A percentile compares a stretch with the other conserved stretches of the same genome.
Conservation (phyloP, 2,888 invertebrate species). For the Mellilla xanthometata region DNA sequence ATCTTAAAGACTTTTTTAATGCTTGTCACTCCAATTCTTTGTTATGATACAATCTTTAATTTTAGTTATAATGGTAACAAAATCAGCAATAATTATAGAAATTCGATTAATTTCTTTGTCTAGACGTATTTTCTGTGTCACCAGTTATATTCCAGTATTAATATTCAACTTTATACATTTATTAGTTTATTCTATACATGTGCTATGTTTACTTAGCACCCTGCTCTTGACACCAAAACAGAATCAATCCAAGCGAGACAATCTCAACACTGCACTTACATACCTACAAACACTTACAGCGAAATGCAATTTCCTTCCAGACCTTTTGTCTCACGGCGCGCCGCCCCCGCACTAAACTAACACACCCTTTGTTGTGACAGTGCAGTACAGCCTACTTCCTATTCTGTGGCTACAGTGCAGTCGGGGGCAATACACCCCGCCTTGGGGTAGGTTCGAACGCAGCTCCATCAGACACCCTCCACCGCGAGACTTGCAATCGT, state of each 20-base stretch:
- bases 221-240: not conserved
- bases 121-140: too few species aligned
- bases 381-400: conserved; percentile 35
- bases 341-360: conserved; percentile 4
- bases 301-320: conserved; percentile 6
- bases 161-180: too few species aligned
- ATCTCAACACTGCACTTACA: too few species aligned
- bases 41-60: too few species aligned
- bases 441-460: conserved; percentile 71
- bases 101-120: too few species aligned
- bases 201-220: not conserved
- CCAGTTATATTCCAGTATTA: too few species aligned
- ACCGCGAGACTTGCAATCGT: conserved; percentile 45
- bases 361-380: conserved; percentile 43
- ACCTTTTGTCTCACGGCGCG: conserved; percentile 5
- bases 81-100: too few species aligned
- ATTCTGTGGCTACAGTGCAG: conserved; percentile 26
- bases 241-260: too few species aligned
- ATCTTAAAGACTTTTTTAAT: too few species aligned
- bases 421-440: conserved; percentile 51
- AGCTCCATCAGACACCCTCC: conserved; percentile 50
- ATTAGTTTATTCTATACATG: too few species aligned
- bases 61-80: too few species aligned
- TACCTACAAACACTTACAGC: conserved; percentile 3
- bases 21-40: too few species aligned